Base-by-base conservation (phyloP, 37 sponge, comb jelly and placozoan genomes). In the Agelas oroides region DNA sequence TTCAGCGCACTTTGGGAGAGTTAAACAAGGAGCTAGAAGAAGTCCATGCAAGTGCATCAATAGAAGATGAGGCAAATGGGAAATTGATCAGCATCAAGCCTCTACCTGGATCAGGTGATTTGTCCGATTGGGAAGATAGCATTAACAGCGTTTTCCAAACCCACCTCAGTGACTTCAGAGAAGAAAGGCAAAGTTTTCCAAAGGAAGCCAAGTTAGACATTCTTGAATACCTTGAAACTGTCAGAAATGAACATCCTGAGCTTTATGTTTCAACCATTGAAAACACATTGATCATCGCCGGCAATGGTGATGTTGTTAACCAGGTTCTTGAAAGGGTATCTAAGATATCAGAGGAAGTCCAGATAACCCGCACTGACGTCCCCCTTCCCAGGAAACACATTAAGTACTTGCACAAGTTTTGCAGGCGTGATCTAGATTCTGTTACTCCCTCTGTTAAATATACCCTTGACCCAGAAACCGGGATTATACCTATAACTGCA, bases 391-490 rank as follows among this genome's bases (percentile, higher is more conserved):
- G 64, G n/a, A 77, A 77, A 25, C 60, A 37, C 16, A 72, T 82
- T 14, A 58, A 35, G 27, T 82, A 37, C 32, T 19, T 82, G n/a
- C 24, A 34, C 0, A 72, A 82, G n/a, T 82, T 82, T 53, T 70
- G 40, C 61, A 59, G 57, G 32, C 52, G 58, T 15, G 64, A 72
- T 11, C 28, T 82, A 1, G 27, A 82, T 14, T 25, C 40, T 17
- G 33, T 34, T 1, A 27, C 2, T 28, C 73, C 46, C 1, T 3
- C 73, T 37, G 41, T 62, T 62, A 1, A 60, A 2, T 77, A 63
- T 46, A 63, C 31, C n/a, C 46, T 57, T 1, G 34, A 63, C n/a
- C 16, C 39, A 35, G 41, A 77, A 5, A 13, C 23, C 8, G 25
- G 40, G 11, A n/a, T 31, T 1, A 62, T 77, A 27, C 1, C 14